These are phyloP conservation scores for Desmodus rotundus DNA, from an alignment of 2,113 vertebrate species.

Conservation along the genomic window DNA sequence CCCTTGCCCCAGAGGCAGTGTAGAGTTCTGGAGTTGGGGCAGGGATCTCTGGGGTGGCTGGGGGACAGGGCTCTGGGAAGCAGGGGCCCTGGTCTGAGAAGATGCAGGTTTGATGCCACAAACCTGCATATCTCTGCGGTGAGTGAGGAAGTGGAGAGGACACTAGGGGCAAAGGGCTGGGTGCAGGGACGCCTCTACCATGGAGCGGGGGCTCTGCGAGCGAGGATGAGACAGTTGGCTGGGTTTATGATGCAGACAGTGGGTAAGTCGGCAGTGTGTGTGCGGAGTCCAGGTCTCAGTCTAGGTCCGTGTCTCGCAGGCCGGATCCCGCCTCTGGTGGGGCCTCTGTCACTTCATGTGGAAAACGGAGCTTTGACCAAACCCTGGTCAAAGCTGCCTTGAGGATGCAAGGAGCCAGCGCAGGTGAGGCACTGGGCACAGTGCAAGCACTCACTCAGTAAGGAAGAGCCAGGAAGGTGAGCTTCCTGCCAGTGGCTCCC, in stretches of 20 bases:
- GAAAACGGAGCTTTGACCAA: neutral
- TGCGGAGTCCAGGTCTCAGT: neutral
- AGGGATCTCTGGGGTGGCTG: too few relatives aligned
- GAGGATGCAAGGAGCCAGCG: accelerated
- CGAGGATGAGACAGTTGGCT: accelerated
- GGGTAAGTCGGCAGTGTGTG: accelerated
- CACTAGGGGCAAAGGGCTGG: neutral
- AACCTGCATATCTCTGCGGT: neutral
- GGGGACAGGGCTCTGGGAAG: neutral
- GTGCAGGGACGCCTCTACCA: neutral
- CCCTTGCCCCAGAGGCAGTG: neutral
- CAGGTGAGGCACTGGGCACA: accelerated
- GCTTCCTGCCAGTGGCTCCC: neutral
- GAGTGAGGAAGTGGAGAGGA: neutral
- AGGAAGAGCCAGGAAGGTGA: neutral
- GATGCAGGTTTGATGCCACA: neutral
- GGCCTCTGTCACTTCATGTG: neutral
- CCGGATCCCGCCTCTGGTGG: neutral
- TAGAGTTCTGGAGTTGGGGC: neutral
- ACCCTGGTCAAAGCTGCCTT: accelerated
- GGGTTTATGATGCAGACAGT: neutral
- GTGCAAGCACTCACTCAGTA: accelerated
- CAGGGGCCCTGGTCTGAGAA: neutral
- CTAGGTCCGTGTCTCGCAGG: neutral
- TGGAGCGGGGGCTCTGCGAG: neutral